These are phyloP conservation scores for Mechanitis mazaeus DNA, from an alignment of 2,888 invertebrate species.

Conservation along the genomic window DNA sequence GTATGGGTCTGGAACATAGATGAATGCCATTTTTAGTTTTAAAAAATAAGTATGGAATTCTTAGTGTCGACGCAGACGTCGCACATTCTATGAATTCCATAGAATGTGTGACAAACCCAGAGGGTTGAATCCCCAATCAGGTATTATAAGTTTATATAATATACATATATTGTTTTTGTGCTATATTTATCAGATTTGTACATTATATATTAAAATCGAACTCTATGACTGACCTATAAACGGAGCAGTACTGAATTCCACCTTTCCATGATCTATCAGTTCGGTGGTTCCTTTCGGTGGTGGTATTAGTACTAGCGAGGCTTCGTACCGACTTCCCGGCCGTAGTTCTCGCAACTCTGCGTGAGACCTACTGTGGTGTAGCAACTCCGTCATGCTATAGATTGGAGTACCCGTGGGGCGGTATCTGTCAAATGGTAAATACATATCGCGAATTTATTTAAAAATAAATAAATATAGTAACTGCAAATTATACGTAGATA, in stretches of 20 bases:
- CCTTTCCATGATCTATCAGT: slow-evolving; percentile 81
- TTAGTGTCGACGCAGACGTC: no score
- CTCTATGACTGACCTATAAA: slow-evolving; percentile 74
- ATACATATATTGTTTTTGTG: no score
- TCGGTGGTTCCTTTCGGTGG: slow-evolving; percentile 88
- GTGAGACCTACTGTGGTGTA: slow-evolving; percentile 87
- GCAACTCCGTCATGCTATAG: slow-evolving; percentile 88
- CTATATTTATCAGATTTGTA: no score
- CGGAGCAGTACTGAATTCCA: slow-evolving; percentile 83
- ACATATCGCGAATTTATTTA: no score
- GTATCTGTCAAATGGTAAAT: slow-evolving; percentile 71
- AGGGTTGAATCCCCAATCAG: no score
- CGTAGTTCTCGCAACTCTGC: slow-evolving; percentile 87
- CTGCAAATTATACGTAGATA: no score
- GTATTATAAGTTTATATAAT: no score
- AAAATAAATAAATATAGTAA: no score
- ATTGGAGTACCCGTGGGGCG: slow-evolving; percentile 88
- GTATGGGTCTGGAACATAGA: slow-evolving; percentile 80
- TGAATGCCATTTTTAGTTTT: no score
- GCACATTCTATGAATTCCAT: no score
- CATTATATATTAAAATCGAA: not conserved
- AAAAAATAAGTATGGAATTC: no score
- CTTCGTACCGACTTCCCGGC: slow-evolving; percentile 87
- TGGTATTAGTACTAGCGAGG: slow-evolving; percentile 89
- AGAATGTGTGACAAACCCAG: no score